A percentile compares a stretch with the other conserved stretches of the same genome.
phyloP scores from a whole-genome alignment of 2,888 invertebrate genomes.

The Cyclophora punctaria region DNA sequence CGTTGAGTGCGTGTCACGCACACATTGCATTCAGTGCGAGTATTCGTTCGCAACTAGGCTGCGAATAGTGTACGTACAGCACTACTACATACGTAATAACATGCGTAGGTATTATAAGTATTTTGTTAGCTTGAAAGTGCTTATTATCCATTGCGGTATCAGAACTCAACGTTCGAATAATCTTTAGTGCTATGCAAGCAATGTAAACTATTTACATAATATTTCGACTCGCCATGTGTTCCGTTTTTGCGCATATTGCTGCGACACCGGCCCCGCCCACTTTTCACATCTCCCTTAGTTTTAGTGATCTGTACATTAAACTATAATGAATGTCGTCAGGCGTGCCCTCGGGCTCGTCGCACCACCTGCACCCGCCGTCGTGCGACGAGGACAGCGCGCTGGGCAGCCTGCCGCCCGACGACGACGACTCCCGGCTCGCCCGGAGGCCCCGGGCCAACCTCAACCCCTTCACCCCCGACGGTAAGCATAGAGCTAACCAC shows the following conservation, averaged over 20 bases:
- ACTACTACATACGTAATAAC: too few relatives aligned
- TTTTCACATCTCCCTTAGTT: not conserved
- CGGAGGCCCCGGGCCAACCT: conserved; percentile 80
- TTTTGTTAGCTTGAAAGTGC: too few relatives aligned
- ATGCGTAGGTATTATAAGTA: too few relatives aligned
- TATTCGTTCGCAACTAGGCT: too few relatives aligned
- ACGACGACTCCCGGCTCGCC: conserved; percentile 42
- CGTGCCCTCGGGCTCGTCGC: conserved; percentile 58
- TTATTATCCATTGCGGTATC: too few relatives aligned
- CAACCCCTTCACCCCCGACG: conserved; percentile 90
- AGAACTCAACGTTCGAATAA: too few relatives aligned
- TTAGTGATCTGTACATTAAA: not conserved
- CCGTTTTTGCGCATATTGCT: not conserved
- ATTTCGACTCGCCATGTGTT: too few relatives aligned
- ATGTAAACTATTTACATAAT: too few relatives aligned
- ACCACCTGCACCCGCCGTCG: conserved; percentile 58
- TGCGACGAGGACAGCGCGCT: conserved; percentile 60
- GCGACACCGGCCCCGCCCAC: not conserved
- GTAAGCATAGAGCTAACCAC: conserved; percentile 37
- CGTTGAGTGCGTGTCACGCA: too few relatives aligned
- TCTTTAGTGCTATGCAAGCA: too few relatives aligned
- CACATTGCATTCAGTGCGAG: too few relatives aligned
- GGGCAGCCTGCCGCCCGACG: conserved; percentile 60
- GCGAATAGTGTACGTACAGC: too few relatives aligned
- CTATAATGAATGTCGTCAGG: conserved; percentile 24